phyloP scores from a whole-genome alignment of 2,888 invertebrate species.

The Meiosimyza platycephala region DNA sequence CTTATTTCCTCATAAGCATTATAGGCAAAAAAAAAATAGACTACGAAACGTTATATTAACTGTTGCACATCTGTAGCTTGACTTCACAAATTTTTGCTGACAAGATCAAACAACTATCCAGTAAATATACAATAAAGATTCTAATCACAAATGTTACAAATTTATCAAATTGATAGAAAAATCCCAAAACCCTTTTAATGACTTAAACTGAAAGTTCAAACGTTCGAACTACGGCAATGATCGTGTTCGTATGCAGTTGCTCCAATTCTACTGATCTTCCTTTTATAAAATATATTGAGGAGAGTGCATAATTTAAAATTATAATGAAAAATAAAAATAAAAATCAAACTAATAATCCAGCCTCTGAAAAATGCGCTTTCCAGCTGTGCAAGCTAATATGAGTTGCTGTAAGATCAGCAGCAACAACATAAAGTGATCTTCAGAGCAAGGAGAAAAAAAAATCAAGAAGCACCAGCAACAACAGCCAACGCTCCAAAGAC shows the following conservation, averaged over 20 bases:
- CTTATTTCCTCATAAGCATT: no score
- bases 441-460: conserved; percentile 11
- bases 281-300: no score
- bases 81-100: no score
- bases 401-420: conserved; percentile 20
- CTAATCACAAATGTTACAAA: conserved; percentile 27
- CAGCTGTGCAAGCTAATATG: conserved; percentile 63
- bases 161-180: conserved; percentile 10
- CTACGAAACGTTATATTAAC: no score
- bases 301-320: conserved; percentile 33
- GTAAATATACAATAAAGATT: no score
- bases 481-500: conserved; percentile 38
- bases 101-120: no score
- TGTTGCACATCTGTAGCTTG: no score
- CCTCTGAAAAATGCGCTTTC: conserved; percentile 44
- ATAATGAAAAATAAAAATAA: conserved; percentile 52
- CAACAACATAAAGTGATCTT: conserved; percentile 45
- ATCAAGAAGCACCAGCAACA: conserved; percentile 28
- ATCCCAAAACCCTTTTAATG: conserved; percentile 13
- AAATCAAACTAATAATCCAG: conserved; percentile 56
- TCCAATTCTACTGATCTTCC: no score
- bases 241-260: background rate
- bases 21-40: no score
- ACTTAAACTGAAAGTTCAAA: conserved; percentile 24
- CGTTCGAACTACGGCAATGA: background rate